A percentile compares a stretch with the other conserved stretches of the same genome.
These are phyloP conservation scores for Mythimna ferrago DNA, from an alignment of 2,888 invertebrate species.

Conservation along the genomic window DNA sequence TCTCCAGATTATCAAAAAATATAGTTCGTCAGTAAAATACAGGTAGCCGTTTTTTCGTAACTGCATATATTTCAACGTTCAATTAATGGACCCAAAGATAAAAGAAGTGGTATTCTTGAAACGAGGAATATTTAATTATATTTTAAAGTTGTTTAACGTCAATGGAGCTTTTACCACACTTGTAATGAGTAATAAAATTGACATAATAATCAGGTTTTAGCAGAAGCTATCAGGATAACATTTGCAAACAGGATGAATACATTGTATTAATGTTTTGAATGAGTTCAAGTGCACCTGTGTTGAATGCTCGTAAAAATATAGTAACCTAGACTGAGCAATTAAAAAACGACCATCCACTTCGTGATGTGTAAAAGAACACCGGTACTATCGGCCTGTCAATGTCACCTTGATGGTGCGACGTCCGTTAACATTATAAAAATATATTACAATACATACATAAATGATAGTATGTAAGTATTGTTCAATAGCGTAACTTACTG, in stretches of 20 bases:
- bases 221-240: slow-evolving; percentile 52
- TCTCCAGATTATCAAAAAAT: slow-evolving; percentile 43
- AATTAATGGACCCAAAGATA: slow-evolving; percentile 38
- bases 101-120: slow-evolving; percentile 28
- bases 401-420: slow-evolving; percentile 33
- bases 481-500: slow-evolving; percentile 15
- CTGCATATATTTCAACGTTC: slow-evolving; percentile 4
- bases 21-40: slow-evolving; percentile 22
- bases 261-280: slow-evolving; percentile 53
- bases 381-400: slow-evolving; percentile 27
- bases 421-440: slow-evolving; percentile 49
- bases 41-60: slow-evolving; percentile 8
- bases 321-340: slow-evolving; percentile 28
- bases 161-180: slow-evolving; percentile 51
- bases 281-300: slow-evolving; percentile 50
- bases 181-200: slow-evolving; percentile 52
- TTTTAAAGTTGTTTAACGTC: slow-evolving; percentile 49
- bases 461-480: slow-evolving; percentile 24
- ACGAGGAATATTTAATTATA: slow-evolving; percentile 43
- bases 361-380: slow-evolving; percentile 6
- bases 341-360: slow-evolving; percentile 16
- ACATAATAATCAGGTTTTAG: slow-evolving; percentile 58
- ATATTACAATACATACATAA: slow-evolving; percentile 43
- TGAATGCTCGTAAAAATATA: slow-evolving; percentile 43
- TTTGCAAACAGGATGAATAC: slow-evolving; percentile 55